Conservation (phyloP, 1,140 invertebrate species). For the Aphaenogaster floridana region DNA sequence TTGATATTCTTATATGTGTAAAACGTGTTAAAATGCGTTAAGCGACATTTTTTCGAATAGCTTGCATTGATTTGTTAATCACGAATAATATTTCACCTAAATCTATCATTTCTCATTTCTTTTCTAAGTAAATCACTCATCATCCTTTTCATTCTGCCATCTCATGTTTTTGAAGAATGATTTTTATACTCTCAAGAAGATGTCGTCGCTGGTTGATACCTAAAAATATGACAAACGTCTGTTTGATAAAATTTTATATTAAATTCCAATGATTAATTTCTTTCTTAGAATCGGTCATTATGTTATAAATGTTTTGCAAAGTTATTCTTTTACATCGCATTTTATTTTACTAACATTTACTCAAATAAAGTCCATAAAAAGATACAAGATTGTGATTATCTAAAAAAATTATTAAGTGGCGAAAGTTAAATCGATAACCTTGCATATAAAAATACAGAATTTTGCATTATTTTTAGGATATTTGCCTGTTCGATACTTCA, state of each 20-base stretch:
- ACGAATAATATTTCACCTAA: not conserved
- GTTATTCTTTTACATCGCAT: not conserved
- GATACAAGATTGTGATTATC: not conserved
- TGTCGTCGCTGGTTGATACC: not conserved
- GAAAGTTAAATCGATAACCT: not conserved
- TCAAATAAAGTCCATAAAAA: not conserved
- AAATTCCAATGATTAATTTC: not conserved
- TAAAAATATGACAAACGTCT: conserved; percentile 22
- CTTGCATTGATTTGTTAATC: not conserved
- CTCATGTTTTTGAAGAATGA: not conserved
- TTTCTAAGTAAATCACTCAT: not conserved
- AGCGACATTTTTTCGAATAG: not conserved
- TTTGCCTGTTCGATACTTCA: not conserved
- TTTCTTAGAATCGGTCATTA: not conserved
- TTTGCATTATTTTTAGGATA: conserved; percentile 33
- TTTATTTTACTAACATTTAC: not conserved
- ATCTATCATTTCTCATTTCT: conserved; percentile 18
- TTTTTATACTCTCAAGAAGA: conserved; percentile 1
- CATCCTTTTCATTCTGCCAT: not conserved
- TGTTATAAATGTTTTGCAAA: not conserved
- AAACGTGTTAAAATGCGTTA: not conserved
- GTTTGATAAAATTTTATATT: conserved; percentile 20
- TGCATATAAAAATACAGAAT: not conserved
- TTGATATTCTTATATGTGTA: not conserved
- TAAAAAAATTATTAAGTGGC: not conserved